A percentile compares a stretch with the other conserved stretches of the same genome.
Evolutionary conservation across 2,888 invertebrate species (phyloP).

Genomic region (Capitulum mitella): DNA sequence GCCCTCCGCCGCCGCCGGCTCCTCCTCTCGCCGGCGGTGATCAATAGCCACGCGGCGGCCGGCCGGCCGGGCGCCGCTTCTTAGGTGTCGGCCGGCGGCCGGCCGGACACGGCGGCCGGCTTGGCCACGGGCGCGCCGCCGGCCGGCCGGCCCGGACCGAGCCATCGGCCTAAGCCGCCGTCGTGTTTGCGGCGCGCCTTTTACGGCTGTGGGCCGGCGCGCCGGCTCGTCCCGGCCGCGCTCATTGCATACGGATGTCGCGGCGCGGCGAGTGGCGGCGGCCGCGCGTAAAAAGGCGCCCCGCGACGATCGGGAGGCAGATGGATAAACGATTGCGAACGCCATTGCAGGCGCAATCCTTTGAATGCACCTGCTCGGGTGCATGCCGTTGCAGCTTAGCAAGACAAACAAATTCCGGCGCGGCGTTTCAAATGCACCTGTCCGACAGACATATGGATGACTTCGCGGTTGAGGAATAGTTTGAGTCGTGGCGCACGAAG

Average conservation of each 20-base stretch:
- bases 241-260: no score
- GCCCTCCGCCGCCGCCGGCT: background rate
- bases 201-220: background rate
- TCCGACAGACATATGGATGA: background rate
- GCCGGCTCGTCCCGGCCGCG: no score
- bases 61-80: background rate
- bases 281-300: background rate
- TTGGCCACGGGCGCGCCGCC: background rate
- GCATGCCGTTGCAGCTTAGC: constrained; percentile 1
- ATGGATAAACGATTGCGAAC: background rate
- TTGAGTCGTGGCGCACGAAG: no score
- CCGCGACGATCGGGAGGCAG: background rate
- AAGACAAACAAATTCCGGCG: background rate
- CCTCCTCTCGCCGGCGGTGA: background rate
- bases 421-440: background rate
- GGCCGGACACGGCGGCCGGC: background rate
- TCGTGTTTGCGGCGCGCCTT: background rate
- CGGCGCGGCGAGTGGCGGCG: no score
- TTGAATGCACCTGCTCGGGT: background rate
- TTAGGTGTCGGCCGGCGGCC: background rate
- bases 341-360: background rate
- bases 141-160: background rate
- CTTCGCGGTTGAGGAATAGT: no score
- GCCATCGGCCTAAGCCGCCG: background rate
- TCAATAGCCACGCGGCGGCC: background rate